Conservation (phyloP, 2,797 vertebrate species). For the Melanotaenia maccullochi region DNA sequence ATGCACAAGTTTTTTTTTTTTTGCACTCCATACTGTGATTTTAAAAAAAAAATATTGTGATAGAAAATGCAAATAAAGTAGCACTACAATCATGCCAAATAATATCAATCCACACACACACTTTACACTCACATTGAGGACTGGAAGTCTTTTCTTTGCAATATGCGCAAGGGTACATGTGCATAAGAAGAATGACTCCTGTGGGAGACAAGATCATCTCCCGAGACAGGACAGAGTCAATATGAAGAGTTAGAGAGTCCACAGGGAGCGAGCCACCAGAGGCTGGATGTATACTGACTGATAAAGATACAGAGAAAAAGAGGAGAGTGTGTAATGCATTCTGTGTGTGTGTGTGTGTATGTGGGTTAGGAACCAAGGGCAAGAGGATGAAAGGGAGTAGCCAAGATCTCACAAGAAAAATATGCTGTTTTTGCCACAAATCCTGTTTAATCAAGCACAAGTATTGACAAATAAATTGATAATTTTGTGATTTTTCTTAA, state of each 20-base stretch:
- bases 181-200: conserved; percentile 56
- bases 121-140: not conserved
- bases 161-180: conserved; percentile 31
- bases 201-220: conserved; percentile 65
- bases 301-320: conserved; percentile 50
- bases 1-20: no score
- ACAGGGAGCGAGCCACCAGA: conserved; percentile 70
- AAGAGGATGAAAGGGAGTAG: conserved; percentile 11
- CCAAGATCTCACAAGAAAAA: not conserved
- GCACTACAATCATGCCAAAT: no score
- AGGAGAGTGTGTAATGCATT: not conserved
- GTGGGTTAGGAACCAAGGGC: conserved; percentile 21
- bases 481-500: no score
- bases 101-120: not conserved
- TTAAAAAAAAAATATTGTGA: no score
- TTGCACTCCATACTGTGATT: no score
- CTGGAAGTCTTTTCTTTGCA: not conserved
- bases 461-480: not conserved
- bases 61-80: no score
- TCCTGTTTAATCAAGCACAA: not conserved
- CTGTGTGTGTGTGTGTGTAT: conserved; percentile 7
- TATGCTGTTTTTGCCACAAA: not conserved
- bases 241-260: conserved; percentile 65
- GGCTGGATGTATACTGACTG: conserved; percentile 44
- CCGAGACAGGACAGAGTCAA: conserved; percentile 74